Conservation (phyloP, 2,888 invertebrate genomes). For the Toxonevra muliebris region DNA sequence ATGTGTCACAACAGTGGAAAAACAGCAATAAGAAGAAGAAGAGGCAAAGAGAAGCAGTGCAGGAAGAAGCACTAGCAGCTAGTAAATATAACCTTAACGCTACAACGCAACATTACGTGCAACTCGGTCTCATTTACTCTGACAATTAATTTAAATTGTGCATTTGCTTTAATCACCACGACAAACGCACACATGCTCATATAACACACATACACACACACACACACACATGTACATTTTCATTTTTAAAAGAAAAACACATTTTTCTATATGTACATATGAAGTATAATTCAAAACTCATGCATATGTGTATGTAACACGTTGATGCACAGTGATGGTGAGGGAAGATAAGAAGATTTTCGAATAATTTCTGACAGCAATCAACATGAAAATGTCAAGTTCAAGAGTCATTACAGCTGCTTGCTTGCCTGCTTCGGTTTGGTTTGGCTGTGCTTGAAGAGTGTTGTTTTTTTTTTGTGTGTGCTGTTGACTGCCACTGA, state of each 20-base stretch:
- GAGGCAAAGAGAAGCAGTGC: no score
- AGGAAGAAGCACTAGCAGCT: no score
- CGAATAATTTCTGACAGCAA: constrained; percentile 14
- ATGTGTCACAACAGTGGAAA: no score
- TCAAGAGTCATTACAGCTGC: constrained; percentile 22
- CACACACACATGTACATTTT: neutral
- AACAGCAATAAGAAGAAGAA: no score
- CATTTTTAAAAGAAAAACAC: neutral
- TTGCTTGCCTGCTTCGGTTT: neutral
- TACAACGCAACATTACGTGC: neutral
- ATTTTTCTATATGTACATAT: no score
- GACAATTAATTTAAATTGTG: constrained; percentile 41
- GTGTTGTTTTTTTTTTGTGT: no score
- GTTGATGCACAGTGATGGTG: no score
- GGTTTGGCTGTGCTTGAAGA: no score
- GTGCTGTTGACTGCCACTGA: no score
- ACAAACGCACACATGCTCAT: constrained; percentile 8
- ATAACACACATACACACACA: constrained; percentile 6
- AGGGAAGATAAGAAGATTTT: neutral
- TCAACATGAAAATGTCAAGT: constrained; percentile 29
- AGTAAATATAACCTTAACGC: no score
- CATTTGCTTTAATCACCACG: constrained; percentile 25
- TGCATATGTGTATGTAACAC: neutral
- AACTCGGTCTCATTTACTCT: constrained; percentile 20
- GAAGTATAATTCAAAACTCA: neutral